Percentiles rank a stretch among this genome's conserved stretches.
Evolutionary conservation across 2,113 vertebrate species (phyloP).

Genomic region (Brachyhypopomus gauderio): DNA sequence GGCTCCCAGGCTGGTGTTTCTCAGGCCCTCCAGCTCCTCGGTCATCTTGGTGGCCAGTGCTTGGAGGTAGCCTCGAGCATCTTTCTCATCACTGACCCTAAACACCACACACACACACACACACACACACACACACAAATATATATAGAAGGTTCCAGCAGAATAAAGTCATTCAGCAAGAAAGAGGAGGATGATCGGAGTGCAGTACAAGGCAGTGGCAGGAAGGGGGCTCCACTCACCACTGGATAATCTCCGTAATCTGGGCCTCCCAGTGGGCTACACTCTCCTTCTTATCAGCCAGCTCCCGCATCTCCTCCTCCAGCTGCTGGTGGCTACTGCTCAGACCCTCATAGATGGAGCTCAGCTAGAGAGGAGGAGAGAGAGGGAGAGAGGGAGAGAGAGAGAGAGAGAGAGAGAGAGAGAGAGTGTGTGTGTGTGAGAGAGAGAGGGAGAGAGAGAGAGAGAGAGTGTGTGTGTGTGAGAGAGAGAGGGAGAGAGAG

Average conservation of each 20-base stretch:
- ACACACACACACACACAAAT: slow-evolving; percentile 12
- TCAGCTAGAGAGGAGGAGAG: slow-evolving; percentile 72
- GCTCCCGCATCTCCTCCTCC: slow-evolving; percentile 92
- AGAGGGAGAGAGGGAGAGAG: slow-evolving; percentile 1
- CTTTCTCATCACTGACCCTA: slow-evolving; percentile 99
- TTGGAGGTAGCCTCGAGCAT: slow-evolving; percentile 96
- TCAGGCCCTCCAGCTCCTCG: slow-evolving; percentile 92
- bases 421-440: neutral
- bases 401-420: neutral
- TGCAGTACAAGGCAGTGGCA: slow-evolving; percentile 54
- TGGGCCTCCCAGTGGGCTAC: slow-evolving; percentile 98
- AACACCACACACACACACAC: slow-evolving; percentile 10
- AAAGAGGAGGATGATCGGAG: too few relatives aligned
- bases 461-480: neutral
- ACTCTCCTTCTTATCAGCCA: slow-evolving; percentile 95
- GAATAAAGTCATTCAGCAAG: neutral
- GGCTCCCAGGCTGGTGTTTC: slow-evolving; percentile 92
- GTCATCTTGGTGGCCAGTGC: slow-evolving; percentile 98
- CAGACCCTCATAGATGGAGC: slow-evolving; percentile 82
- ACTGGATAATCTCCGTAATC: slow-evolving; percentile 99
- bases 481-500: too few relatives aligned
- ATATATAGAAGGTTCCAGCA: neutral
- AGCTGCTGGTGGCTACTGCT: slow-evolving; percentile 84
- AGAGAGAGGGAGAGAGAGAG: neutral
- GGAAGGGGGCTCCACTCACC: slow-evolving; percentile 77